phyloP scores from a whole-genome alignment of 2,113 vertebrate species.

The Eptesicus fuscus region DNA sequence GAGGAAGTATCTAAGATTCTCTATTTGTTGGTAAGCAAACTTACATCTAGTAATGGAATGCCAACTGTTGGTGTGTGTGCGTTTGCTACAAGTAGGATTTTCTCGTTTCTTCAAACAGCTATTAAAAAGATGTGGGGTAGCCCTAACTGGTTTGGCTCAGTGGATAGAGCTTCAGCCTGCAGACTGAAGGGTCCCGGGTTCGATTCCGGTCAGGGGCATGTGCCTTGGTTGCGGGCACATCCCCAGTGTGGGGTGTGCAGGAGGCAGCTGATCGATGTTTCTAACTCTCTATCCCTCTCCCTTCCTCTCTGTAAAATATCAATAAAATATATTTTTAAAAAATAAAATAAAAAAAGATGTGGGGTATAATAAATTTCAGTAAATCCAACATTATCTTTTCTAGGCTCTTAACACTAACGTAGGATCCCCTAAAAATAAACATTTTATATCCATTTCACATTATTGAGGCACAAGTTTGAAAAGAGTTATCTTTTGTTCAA shows the following conservation, averaged over 20 bases:
- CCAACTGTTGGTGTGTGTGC: background rate
- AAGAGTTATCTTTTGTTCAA: slow-evolving; percentile 7
- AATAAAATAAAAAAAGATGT: background rate
- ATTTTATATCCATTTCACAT: background rate
- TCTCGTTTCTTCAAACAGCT: slow-evolving; percentile 13
- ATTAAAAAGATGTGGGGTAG: background rate
- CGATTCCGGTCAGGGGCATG: no score
- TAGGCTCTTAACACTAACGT: background rate
- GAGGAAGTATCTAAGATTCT: background rate
- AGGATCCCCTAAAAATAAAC: background rate
- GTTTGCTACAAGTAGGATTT: slow-evolving; percentile 27
- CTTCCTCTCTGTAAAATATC: no score
- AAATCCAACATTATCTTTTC: slow-evolving; percentile 2
- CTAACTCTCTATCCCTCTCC: no score
- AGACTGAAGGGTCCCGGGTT: no score
- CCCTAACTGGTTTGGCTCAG: no score
- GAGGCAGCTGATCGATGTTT: no score
- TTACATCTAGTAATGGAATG: background rate
- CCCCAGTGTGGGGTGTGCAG: no score
- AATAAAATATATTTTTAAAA: no score
- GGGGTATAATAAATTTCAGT: background rate
- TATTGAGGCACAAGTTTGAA: background rate
- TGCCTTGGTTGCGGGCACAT: no score
- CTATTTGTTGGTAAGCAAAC: background rate
- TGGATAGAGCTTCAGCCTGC: no score